phyloP scores from a whole-genome alignment of 2,797 vertebrate genomes.

The Chloroceryle inda region DNA sequence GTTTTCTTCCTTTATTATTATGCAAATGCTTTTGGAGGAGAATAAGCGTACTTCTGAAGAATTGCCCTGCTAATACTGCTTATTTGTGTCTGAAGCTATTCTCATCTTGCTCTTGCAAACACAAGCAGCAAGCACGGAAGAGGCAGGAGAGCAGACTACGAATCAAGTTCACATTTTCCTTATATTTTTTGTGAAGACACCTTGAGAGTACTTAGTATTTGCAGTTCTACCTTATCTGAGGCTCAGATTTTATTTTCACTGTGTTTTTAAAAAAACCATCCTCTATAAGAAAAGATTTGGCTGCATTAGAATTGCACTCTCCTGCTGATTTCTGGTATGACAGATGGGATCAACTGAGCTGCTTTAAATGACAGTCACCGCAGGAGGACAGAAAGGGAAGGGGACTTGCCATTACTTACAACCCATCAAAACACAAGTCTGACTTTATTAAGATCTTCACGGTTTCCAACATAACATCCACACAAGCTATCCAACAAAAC shows the following conservation, averaged over 20 bases:
- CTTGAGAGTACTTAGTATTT: neutral
- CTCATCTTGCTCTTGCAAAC: slow-evolving; percentile 15
- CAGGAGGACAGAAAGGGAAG: neutral
- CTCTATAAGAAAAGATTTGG: neutral
- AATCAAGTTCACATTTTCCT: neutral
- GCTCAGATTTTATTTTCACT: neutral
- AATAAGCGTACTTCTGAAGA: slow-evolving; percentile 39
- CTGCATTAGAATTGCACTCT: neutral
- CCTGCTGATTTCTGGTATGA: slow-evolving; percentile 18
- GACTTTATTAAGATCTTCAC: neutral
- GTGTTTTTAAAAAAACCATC: neutral
- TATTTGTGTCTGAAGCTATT: slow-evolving; percentile 35
- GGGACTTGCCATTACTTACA: neutral
- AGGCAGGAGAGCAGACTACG: neutral
- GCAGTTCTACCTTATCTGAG: neutral
- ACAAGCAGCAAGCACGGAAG: slow-evolving; percentile 5
- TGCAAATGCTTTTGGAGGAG: slow-evolving; percentile 52
- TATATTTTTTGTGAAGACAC: neutral
- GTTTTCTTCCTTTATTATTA: slow-evolving; percentile 56
- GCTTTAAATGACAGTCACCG: neutral
- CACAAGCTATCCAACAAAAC: neutral
- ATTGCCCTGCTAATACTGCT: slow-evolving; percentile 21
- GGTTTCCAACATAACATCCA: neutral
- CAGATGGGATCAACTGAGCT: neutral
- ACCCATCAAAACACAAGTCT: neutral